phyloP scores from a whole-genome alignment of 2,113 vertebrate species.

The Fulica atra region DNA sequence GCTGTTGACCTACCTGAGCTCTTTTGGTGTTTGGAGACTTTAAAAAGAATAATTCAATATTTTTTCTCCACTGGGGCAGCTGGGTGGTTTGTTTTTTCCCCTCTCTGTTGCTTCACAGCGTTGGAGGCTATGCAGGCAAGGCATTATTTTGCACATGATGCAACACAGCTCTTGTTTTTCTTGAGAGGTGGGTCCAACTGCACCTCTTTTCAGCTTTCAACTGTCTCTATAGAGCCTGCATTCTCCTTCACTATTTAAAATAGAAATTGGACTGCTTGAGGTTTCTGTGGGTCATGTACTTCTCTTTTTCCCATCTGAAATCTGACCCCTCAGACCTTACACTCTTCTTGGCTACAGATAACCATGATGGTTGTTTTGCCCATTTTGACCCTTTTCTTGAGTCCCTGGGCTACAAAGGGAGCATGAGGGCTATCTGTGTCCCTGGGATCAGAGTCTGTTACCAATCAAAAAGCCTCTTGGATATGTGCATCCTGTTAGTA shows the following conservation, averaged over 20 bases:
- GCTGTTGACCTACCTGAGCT: constrained; percentile 18
- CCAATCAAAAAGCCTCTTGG: background rate
- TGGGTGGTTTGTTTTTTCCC: background rate
- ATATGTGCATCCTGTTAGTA: background rate
- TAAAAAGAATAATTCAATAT: background rate
- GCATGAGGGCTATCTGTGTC: background rate
- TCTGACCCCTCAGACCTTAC: background rate
- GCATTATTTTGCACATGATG: constrained; percentile 1
- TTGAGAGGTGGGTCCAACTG: background rate
- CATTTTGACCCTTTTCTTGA: background rate
- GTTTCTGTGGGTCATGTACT: background rate
- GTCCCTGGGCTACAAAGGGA: background rate
- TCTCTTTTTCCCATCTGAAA: constrained; percentile 32
- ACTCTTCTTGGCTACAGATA: background rate
- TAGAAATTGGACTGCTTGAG: background rate
- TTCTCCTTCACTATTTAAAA: constrained; percentile 24
- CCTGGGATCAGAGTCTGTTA: background rate
- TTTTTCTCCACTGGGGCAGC: background rate
- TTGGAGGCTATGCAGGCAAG: background rate
- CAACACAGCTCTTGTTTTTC: constrained; percentile 17
- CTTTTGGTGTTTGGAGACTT: background rate
- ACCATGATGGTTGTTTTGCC: background rate
- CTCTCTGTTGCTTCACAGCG: background rate
- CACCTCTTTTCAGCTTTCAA: constrained; percentile 6
- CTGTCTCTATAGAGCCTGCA: background rate